Conservation (phyloP, 2,113 vertebrate genomes). For the Ahaetulla prasina region DNA sequence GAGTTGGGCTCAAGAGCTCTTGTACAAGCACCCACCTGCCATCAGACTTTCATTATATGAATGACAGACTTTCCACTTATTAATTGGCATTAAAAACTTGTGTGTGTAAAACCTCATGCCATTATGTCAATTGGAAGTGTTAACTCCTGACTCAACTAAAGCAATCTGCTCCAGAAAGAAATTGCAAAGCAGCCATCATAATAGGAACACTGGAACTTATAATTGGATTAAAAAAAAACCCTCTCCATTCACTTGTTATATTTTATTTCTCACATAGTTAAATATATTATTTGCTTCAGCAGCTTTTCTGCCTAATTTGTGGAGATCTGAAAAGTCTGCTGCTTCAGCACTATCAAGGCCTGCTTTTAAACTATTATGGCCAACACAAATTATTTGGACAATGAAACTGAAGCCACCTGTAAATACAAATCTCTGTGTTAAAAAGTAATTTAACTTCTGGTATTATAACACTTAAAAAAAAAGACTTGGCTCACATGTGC, state of each 20-base stretch:
- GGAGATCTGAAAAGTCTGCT: constrained; percentile 45
- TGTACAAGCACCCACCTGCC: neutral
- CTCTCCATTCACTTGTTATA: constrained; percentile 29
- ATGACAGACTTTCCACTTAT: constrained; percentile 19
- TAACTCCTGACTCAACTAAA: constrained; percentile 15
- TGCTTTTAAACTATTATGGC: constrained; percentile 55
- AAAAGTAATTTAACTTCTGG: neutral
- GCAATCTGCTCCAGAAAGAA: neutral
- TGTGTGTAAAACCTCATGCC: neutral
- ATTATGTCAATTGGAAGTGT: neutral
- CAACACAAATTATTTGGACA: constrained; percentile 56
- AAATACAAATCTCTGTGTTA: neutral
- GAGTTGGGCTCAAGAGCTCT: neutral
- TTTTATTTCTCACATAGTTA: constrained; percentile 46
- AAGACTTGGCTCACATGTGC: neutral
- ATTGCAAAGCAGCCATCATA: constrained; percentile 5
- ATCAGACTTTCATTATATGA: neutral
- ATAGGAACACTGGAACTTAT: constrained; percentile 29
- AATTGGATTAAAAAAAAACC: constrained; percentile 39
- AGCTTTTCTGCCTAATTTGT: constrained; percentile 60
- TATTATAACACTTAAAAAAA: constrained; percentile 11
- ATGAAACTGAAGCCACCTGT: constrained; percentile 48
- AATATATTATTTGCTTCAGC: constrained; percentile 62
- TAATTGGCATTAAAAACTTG: constrained; percentile 22
- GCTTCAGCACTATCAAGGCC: constrained; percentile 57